Percentiles rank a stretch among this genome's conserved stretches.
Evolutionary conservation across 2,113 vertebrate species (phyloP).

Genomic region (Phyllopteryx taeniolatus): DNA sequence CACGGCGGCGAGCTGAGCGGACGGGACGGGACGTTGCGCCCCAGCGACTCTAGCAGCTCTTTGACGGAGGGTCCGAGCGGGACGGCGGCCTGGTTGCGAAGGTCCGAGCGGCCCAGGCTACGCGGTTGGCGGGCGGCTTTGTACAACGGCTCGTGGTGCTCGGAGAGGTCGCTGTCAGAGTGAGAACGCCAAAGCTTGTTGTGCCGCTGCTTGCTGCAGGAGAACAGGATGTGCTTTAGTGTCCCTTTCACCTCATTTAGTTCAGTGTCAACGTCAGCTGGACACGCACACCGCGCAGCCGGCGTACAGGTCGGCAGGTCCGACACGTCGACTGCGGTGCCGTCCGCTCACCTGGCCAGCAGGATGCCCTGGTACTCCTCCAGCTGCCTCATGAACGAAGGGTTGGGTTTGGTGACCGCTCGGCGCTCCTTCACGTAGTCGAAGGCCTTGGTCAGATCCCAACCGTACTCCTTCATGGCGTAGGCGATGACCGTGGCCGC

Average conservation of each 20-base stretch:
- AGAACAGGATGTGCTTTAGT: slow-evolving; percentile 11
- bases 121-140: slow-evolving; percentile 58
- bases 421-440: slow-evolving; percentile 93
- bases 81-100: slow-evolving; percentile 79
- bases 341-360: slow-evolving; percentile 82
- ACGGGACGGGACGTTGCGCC: slow-evolving; percentile 33
- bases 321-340: no score
- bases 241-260: no score
- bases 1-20: slow-evolving; percentile 32
- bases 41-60: slow-evolving; percentile 74
- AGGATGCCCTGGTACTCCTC: slow-evolving; percentile 98
- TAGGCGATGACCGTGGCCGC: slow-evolving; percentile 97
- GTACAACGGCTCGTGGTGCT: slow-evolving; percentile 82
- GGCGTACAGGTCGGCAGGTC: no score
- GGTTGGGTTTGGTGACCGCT: slow-evolving; percentile 93
- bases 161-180: slow-evolving; percentile 92
- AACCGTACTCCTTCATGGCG: slow-evolving; percentile 97
- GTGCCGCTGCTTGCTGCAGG: slow-evolving; percentile 85
- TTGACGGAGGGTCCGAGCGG: slow-evolving; percentile 81
- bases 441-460: slow-evolving; percentile 91
- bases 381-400: slow-evolving; percentile 96
- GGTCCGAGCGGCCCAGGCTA: slow-evolving; percentile 63
- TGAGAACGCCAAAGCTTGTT: slow-evolving; percentile 95
- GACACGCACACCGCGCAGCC: no score
- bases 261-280: no score